phyloP scores from a whole-genome alignment of 2,888 invertebrate species.

The Steinernema scapterisci region DNA sequence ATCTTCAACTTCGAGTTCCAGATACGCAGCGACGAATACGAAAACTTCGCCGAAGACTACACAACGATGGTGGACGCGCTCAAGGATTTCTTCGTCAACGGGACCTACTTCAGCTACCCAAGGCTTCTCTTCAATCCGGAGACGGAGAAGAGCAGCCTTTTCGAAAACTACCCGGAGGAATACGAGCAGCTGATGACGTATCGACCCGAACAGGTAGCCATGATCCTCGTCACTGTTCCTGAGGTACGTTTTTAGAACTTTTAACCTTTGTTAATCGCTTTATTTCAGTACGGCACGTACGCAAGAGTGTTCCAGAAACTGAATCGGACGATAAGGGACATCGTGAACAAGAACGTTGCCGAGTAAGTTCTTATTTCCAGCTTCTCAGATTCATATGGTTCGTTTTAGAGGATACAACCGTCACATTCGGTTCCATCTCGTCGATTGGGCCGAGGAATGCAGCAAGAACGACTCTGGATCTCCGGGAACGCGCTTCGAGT shows the following conservation, averaged over 20 bases:
- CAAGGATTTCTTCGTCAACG: background rate
- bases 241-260: background rate
- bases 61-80: background rate
- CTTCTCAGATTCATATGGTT: background rate
- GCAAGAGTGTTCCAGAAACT: background rate
- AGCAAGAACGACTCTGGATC: background rate
- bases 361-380: background rate
- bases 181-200: background rate
- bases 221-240: constrained; percentile 8
- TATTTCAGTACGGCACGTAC: background rate
- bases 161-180: background rate
- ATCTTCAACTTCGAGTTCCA: background rate
- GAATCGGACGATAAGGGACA: background rate
- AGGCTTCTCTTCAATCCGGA: background rate
- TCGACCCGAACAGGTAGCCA: background rate
- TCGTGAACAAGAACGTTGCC: background rate
- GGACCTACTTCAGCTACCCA: background rate
- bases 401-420: background rate
- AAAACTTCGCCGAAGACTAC: background rate
- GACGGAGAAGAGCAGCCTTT: background rate
- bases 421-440: background rate
- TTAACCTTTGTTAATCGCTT: background rate
- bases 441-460: background rate
- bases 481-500: background rate
- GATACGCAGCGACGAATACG: background rate